Evolutionary conservation across 1,140 invertebrate genomes (phyloP), one percentile per base, ranked within the genome.

Genomic region (Helicoverpa zea): DNA sequence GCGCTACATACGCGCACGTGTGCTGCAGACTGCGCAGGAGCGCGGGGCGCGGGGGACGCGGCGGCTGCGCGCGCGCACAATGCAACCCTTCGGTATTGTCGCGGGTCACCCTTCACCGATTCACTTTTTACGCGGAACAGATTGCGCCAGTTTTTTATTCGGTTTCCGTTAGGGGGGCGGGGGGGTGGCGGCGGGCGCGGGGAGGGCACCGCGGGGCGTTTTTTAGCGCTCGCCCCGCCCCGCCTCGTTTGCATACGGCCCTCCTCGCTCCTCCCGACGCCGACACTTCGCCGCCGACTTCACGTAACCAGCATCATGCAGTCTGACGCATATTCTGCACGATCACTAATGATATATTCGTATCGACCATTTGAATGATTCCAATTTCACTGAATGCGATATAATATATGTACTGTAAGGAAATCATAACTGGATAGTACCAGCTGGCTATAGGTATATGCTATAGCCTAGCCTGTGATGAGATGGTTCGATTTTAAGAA

Each of bases 191-290:
- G 84, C 74, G 35, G 77, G 56, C 81, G 64, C 61, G 84, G 23
- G 70, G 75, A 68, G 75, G 2, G 78, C 79, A 80, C 81, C 74
- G 84, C 51, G 79, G 81, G 86, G 84, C 86, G 90, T 89, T 87
- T 88, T 87, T 88, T 87, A 89, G 80, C 74, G 84, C 80, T 73
- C 66, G 79, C 82, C 75, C 86, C 77, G 79, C 83, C 82, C 79
- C 80, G 64, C 81, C 81, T 86, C 83, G 82, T 84, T 86, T 90
- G 85, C 89, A 89, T 88, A 87, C 84, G 61, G 23, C 54, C 59
- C 66, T 56, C 63, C 79, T 74, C 54, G 64, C 76, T 29, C 79
- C 51, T 49, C 43, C 35, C 56, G 9, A 9, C 79, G 61, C 52
- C 70, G 56, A 72, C 58, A 23, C 54, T n/a, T 1, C 79, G 54